Evolutionary conservation across 1,140 invertebrate genomes (phyloP).

Genomic region (Aphelenchoides besseyi): DNA sequence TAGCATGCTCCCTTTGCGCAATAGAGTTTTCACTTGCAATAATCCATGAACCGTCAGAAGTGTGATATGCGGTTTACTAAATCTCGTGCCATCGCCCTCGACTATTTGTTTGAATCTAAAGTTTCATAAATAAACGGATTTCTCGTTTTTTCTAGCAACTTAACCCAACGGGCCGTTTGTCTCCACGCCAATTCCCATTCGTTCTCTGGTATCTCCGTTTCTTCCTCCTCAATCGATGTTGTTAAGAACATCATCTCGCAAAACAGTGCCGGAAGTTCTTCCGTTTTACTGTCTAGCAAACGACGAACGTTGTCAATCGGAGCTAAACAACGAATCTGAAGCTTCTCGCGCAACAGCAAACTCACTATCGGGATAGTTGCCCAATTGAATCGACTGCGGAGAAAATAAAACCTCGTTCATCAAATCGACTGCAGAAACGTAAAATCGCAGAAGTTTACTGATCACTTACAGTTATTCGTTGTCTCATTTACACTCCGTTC

Average conservation of each 20-base stretch:
- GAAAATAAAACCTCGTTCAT: slow-evolving; percentile 33
- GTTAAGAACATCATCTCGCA: slow-evolving; percentile 52
- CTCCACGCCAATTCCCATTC: slow-evolving; percentile 32
- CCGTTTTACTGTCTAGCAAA: slow-evolving; percentile 26
- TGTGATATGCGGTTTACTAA: slow-evolving; percentile 47
- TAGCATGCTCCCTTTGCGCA: slow-evolving; percentile 39
- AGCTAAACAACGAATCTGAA: slow-evolving; percentile 25
- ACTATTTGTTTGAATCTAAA: slow-evolving; percentile 49
- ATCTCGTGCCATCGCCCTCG: slow-evolving; percentile 53
- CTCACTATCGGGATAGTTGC: slow-evolving; percentile 37
- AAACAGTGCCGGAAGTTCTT: slow-evolving; percentile 34
- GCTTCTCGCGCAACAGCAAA: background rate
- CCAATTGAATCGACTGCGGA: slow-evolving; percentile 34
- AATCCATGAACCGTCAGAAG: slow-evolving; percentile 39
- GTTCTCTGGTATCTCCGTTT: slow-evolving; percentile 8
- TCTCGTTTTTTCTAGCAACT: background rate
- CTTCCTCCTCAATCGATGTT: slow-evolving; percentile 25
- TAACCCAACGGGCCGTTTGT: slow-evolving; percentile 31
- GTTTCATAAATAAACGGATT: slow-evolving; percentile 36
- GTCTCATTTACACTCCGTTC: background rate
- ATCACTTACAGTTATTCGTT: background rate
- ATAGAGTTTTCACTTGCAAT: slow-evolving; percentile 38
- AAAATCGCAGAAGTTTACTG: background rate
- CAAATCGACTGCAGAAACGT: slow-evolving; percentile 65
- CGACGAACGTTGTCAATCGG: slow-evolving; percentile 50